Evolutionary conservation across 2,113 vertebrate species (phyloP), one percentile per base, ranked within the genome.

Genomic region (Paraplagusia blochii): DNA sequence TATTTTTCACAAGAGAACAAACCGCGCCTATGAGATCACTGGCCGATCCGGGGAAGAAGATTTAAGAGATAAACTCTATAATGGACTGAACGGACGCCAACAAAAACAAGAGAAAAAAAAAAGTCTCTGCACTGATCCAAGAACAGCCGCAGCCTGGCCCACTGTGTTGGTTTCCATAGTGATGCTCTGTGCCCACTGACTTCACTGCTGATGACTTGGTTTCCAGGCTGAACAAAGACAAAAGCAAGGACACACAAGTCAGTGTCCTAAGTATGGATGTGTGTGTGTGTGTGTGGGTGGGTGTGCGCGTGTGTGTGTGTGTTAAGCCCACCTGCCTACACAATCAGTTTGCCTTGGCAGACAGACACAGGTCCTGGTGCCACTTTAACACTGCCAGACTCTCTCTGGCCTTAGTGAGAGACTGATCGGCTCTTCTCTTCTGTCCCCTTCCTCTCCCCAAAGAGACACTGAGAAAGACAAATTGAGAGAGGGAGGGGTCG

Each of bases 281-380:
- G 38, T 51, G 48, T 51, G 48, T 72, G 76, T 80, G 82, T 74
- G 65, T 76, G 42, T 76, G 61, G 70, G 69, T 77, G 80, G 70
- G 64, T 79, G 74, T 81, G 72, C 74, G 72, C 74, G 18, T 69
- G 78, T 10, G 38, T 51, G 48, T 51, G 48, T 74, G 76, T 80
- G 82, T 74, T 67, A 29, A 72, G 82, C 72, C 82, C 85, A 86
- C 82, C 87, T 88, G 83, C 75, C 77, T 85, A 66, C 62, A 79
- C 84, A 80, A 82, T 80, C 80, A 75, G 77, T 80, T 81, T 74
- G 82, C 76, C 82, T 85, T 88, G 82, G 87, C 84, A 82, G 83
- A 84, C 79, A 72, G 72, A 76, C 65, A 76, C 73, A 67, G 70
- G 74, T 76, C 76, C 77, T 83, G 80, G 71, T 74, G 54, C 77